Percentiles rank a stretch among this genome's conserved stretches.
phyloP scores from a whole-genome alignment of 2,113 vertebrate species.

The Trogon surrucura region DNA sequence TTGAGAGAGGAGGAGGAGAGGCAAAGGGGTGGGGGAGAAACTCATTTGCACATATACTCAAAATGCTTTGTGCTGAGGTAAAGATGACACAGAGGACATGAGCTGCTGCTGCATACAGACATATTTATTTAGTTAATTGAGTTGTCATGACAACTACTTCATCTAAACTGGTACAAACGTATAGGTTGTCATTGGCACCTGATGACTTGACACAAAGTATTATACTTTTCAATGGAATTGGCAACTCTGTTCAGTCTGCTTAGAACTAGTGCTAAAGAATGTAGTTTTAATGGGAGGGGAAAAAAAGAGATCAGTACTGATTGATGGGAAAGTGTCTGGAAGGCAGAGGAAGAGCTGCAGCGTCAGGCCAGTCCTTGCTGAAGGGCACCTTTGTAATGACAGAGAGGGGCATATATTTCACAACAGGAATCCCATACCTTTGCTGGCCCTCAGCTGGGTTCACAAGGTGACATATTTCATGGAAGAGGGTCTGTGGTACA shows the following conservation, averaged over 20 bases:
- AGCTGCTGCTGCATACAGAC: background rate
- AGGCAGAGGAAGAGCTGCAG: background rate
- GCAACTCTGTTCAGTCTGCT: background rate
- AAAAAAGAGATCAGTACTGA: background rate
- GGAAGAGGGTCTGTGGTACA: background rate
- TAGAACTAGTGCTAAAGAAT: background rate
- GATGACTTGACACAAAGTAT: background rate
- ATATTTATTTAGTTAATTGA: constrained; percentile 49
- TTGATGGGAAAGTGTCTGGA: background rate
- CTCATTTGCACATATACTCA: background rate
- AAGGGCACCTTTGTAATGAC: background rate
- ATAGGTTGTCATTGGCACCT: background rate
- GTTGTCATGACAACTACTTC: constrained; percentile 56
- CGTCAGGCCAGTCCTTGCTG: background rate
- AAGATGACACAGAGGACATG: background rate
- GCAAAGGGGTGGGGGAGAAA: background rate
- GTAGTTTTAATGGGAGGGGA: background rate
- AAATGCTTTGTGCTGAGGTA: background rate
- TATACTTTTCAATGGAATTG: background rate
- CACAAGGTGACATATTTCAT: background rate
- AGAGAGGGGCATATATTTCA: background rate
- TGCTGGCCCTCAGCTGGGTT: background rate
- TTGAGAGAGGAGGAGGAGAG: background rate
- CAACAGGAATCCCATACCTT: background rate
- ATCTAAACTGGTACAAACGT: background rate